Evolutionary conservation across 1,140 invertebrate genomes (phyloP).

Genomic region (Vanessa tameamea): DNA sequence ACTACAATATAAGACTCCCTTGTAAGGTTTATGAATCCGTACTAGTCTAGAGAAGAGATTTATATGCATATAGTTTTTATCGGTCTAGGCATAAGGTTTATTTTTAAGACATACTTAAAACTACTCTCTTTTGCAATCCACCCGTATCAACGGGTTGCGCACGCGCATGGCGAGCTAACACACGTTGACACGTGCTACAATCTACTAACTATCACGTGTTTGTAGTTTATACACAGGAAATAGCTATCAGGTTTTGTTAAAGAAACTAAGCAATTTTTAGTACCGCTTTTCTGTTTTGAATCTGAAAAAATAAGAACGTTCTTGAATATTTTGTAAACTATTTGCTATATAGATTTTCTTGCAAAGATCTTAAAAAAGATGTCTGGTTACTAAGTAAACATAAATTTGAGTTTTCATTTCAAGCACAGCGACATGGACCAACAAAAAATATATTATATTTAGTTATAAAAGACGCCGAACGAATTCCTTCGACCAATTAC

Average conservation of each 20-base stretch:
- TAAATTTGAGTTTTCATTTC: background rate
- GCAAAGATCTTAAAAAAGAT: background rate
- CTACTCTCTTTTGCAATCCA: constrained; percentile 13
- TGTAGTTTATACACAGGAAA: constrained; percentile 18
- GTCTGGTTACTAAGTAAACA: background rate
- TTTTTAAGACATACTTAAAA: background rate
- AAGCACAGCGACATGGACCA: background rate
- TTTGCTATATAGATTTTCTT: background rate
- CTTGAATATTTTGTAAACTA: no score
- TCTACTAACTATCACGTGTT: constrained; percentile 20
- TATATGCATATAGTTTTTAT: constrained; percentile 6
- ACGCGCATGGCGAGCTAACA: constrained; percentile 28
- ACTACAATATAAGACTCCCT: background rate
- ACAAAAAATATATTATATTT: background rate
- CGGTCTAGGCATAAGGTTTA: background rate
- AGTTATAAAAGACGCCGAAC: constrained; percentile 13
- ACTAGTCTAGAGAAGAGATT: background rate
- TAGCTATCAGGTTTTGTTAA: constrained; percentile 11
- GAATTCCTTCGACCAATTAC: constrained; percentile 20
- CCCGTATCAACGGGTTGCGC: constrained; percentile 17
- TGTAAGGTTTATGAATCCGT: background rate
- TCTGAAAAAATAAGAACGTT: background rate
- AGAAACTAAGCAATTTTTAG: background rate
- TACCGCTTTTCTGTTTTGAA: background rate
- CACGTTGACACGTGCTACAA: constrained; percentile 18